Percentiles rank a stretch among this genome's conserved stretches.
These are phyloP conservation scores for Plebejus argus DNA, from an alignment of 2,888 invertebrate species.

Conservation along the genomic window DNA sequence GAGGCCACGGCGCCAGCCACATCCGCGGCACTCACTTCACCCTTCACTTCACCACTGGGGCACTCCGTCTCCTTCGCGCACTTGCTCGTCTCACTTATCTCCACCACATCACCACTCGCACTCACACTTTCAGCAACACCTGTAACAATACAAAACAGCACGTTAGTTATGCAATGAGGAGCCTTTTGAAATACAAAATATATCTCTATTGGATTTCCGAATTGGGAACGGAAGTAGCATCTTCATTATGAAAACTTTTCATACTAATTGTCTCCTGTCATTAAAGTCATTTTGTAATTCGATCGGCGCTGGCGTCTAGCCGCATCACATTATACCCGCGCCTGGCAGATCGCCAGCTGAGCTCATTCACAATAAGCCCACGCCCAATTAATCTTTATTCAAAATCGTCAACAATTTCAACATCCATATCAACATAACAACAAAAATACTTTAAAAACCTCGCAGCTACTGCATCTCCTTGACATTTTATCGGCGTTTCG, in stretches of 20 bases:
- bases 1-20: constrained; percentile 79
- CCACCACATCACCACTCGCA: constrained; percentile 71
- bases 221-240: background rate
- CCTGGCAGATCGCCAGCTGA: constrained; percentile 70
- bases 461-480: background rate
- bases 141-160: constrained; percentile 58
- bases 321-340: constrained; percentile 53
- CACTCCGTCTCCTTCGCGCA: constrained; percentile 69
- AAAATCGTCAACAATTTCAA: background rate
- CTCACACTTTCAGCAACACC: constrained; percentile 70
- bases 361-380: constrained; percentile 74
- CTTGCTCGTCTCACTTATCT: constrained; percentile 71
- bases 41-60: constrained; percentile 72
- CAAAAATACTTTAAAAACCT: background rate
- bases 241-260: background rate
- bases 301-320: constrained; percentile 53
- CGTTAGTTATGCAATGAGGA: constrained; percentile 22
- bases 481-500: background rate
- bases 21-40: constrained; percentile 76
- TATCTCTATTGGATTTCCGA: background rate
- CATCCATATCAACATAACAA: constrained; percentile 35
- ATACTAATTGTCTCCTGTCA: background rate
- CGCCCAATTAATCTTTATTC: constrained; percentile 47
- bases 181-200: background rate
- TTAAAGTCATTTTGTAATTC: background rate